A percentile compares a stretch with the other conserved stretches of the same genome.
Conservation (phyloP, 2,113 vertebrate species). For the Panthera uncia region DNA sequence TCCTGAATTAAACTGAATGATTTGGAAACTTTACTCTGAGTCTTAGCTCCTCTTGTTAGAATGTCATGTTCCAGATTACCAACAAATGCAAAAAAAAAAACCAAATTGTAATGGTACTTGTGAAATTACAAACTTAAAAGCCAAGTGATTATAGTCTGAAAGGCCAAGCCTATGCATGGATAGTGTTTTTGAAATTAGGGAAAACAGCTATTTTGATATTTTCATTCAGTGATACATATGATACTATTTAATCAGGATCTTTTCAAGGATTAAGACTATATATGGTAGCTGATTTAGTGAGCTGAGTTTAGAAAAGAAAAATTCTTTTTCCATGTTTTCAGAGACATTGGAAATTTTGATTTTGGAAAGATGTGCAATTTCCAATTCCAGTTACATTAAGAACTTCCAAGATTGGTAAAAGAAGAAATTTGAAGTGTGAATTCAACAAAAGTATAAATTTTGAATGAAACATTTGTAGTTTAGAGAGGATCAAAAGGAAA, state of each 20-base stretch:
- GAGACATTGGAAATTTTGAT: slow-evolving; percentile 25
- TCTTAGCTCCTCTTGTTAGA: background rate
- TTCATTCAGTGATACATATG: background rate
- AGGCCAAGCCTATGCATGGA: background rate
- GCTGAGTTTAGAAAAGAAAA: slow-evolving; percentile 26
- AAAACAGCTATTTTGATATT: slow-evolving; percentile 28
- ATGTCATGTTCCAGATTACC: background rate
- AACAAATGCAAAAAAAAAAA: background rate
- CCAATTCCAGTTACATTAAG: background rate
- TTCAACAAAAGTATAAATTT: slow-evolving; percentile 24
- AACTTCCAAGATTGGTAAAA: slow-evolving; percentile 12
- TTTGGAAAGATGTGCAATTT: slow-evolving; percentile 32
- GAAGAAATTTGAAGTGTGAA: background rate
- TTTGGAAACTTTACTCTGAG: background rate
- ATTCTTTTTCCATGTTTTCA: slow-evolving; percentile 5
- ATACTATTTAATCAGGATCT: background rate
- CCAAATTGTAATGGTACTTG: background rate
- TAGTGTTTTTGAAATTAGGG: background rate
- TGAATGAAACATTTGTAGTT: background rate
- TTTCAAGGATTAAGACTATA: slow-evolving; percentile 23
- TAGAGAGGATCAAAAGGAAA: slow-evolving; percentile 35
- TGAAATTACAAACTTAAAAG: slow-evolving; percentile 20
- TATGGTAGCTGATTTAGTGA: background rate
- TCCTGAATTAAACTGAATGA: background rate
- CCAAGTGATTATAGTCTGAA: background rate